Conservation (phyloP, 2,888 invertebrate species). For the Odontocolon sp. region DNA sequence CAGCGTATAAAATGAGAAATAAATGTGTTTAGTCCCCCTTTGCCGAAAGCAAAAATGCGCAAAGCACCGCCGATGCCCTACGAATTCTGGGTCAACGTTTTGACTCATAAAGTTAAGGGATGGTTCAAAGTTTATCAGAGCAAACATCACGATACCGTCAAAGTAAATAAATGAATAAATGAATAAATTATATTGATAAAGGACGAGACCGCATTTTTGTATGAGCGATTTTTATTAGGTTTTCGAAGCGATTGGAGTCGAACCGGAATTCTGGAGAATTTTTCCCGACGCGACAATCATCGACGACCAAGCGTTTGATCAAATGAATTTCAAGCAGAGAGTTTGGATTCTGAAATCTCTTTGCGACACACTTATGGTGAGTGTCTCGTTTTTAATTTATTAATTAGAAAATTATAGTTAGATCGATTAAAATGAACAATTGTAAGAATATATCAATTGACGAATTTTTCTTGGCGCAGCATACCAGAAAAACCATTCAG, state of each 20-base stretch:
- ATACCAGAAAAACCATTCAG: conserved; percentile 82
- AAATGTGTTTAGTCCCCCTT: conserved; percentile 77
- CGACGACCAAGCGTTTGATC: conserved; percentile 81
- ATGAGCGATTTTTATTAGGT: conserved; percentile 74
- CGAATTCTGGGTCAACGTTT: conserved; percentile 82
- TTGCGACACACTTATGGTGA: conserved; percentile 81
- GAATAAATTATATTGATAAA: not conserved
- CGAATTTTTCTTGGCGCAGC: conserved; percentile 74
- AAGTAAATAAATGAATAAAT: conserved; percentile 66
- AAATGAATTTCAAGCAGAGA: conserved; percentile 81
- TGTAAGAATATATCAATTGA: not conserved
- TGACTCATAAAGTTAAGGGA: conserved; percentile 80
- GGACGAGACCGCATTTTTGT: not conserved
- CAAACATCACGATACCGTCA: conserved; percentile 76
- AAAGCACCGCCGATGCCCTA: conserved; percentile 83
- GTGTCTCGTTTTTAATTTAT: too few species aligned
- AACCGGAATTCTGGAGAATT: conserved; percentile 83
- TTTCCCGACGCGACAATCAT: conserved; percentile 82
- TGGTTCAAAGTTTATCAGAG: conserved; percentile 82
- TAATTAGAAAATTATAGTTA: too few species aligned
- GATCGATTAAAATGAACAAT: not conserved
- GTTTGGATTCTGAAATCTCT: conserved; percentile 84
- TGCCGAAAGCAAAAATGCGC: conserved; percentile 78
- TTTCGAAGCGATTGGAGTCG: conserved; percentile 82
- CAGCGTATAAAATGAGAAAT: too few species aligned